Base-by-base conservation (phyloP, 2,888 invertebrate genomes). In the Chrysina gloriosa region DNA sequence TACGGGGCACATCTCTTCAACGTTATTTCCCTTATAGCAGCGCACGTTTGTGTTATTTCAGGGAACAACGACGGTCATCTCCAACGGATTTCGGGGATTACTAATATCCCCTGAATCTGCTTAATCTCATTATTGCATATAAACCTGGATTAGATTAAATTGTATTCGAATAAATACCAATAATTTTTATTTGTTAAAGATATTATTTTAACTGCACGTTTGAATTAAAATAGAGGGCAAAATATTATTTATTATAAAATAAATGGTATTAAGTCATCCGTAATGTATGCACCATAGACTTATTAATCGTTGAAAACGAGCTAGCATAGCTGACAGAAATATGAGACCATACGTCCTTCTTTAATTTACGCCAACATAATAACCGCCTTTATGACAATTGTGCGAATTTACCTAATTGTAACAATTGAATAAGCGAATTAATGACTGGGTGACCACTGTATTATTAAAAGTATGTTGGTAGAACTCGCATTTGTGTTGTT, bases 381-480 rank as follows among this genome's bases (percentile, higher is more conserved):
- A 27, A 61, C 27, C 36, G 7, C 58, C 42, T 42, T 61, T 61
- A 45, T n/a, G 58, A 42, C 58, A 61, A 61, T 61, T 61, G 42
- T 45, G 25, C 58, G 11, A 61, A 61, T 61, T 61, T 61, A 61
- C 58, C 58, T 61, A 61, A 61, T 61, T 61, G 58, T 27, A 27
- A 42, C 58, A 61, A 61, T 61, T 61, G 58, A 61, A 61, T 61
- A 42, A 61, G 27, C 16, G 58, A 61, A 61, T 61, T 61, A 61
- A 61, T 61, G 58, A 61, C 25, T 29, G 29, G 9, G 45, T 45
- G 58, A 25, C 31, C 16, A 9, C 25, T 14, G 9, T 21, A 27
- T 27, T 27, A 61, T 61, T 61, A 61, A 61, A 61, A 61, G 42
- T 61, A 61, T 45, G 58, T 42, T 61, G 42, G 42, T 21, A 61